These are phyloP conservation scores for Plumapathes pennacea DNA, from an alignment of 92 coral and sea anemone genomes.

Conservation along the genomic window DNA sequence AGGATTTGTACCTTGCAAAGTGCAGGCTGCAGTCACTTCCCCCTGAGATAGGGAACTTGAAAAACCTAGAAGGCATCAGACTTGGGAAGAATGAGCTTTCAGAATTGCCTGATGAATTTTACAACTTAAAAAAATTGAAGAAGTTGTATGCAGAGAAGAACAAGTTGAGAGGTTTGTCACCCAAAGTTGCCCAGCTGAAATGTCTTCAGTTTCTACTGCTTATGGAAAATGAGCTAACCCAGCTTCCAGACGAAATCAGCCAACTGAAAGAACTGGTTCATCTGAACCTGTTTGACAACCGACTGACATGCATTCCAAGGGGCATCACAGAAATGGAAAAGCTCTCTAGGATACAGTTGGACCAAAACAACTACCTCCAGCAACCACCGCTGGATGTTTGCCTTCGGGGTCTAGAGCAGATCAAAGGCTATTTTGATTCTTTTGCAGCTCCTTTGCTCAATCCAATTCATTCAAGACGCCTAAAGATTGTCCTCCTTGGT, in stretches of 20 bases:
- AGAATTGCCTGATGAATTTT: constrained; percentile 73
- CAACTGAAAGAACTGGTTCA: constrained; percentile 40
- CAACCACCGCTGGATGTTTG: constrained; percentile 86
- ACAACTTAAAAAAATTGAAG: constrained; percentile 42
- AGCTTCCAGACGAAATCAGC: constrained; percentile 74
- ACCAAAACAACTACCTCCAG: constrained; percentile 69
- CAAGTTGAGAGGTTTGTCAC: constrained; percentile 47
- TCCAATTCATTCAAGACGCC: constrained; percentile 69
- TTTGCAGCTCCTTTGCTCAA: constrained; percentile 24
- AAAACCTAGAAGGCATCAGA: constrained; percentile 63
- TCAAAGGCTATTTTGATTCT: constrained; percentile 69
- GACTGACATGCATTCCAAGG: constrained; percentile 81
- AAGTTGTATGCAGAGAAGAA: constrained; percentile 66
- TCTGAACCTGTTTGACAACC: constrained; percentile 73
- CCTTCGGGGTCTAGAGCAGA: constrained; percentile 67
- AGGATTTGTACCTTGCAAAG: constrained; percentile 65
- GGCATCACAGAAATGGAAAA: constrained; percentile 52
- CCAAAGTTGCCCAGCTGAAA: constrained; percentile 54
- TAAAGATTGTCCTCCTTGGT: constrained; percentile 82
- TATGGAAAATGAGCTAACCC: constrained; percentile 61
- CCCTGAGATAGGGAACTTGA: constrained; percentile 63
- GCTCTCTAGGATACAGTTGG: constrained; percentile 44
- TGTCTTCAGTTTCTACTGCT: constrained; percentile 57
- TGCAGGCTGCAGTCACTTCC: constrained; percentile 54
- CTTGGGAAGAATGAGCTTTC: constrained; percentile 50